phyloP scores from a whole-genome alignment of 2,797 vertebrate species.

The Garrulus glandarius region DNA sequence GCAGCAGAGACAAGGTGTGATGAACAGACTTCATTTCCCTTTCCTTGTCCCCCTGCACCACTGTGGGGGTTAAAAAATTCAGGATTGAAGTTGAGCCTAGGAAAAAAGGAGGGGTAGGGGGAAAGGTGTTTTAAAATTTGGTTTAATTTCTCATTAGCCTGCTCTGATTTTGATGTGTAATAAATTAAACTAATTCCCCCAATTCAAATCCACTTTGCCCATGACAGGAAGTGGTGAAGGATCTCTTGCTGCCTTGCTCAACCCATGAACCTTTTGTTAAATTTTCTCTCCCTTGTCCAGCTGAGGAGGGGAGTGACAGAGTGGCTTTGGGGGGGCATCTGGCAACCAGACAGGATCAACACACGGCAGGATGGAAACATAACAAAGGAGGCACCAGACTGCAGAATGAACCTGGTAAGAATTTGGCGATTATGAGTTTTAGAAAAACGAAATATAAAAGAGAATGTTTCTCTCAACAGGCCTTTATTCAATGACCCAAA shows the following conservation, averaged over 20 bases:
- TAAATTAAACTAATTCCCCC: neutral
- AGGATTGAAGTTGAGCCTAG: neutral
- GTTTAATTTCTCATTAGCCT: neutral
- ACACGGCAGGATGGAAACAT: neutral
- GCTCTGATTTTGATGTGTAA: neutral
- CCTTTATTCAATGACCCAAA: neutral
- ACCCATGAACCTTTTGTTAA: accelerated
- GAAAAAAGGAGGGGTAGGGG: neutral
- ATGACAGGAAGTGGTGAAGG: neutral
- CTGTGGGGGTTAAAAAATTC: neutral
- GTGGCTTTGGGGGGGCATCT: neutral
- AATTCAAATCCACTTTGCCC: neutral
- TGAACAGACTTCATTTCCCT: too few species aligned
- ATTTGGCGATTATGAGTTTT: neutral
- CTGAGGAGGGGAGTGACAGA: neutral
- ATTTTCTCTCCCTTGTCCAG: neutral
- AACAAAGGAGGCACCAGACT: neutral
- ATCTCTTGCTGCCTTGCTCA: neutral
- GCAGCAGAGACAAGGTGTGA: neutral
- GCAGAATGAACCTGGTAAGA: neutral
- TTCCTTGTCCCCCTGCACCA: neutral
- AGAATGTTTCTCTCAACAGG: neutral
- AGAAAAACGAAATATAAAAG: neutral
- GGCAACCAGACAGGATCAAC: neutral
- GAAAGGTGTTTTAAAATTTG: neutral